These are phyloP conservation scores for Lepidurus arcticus DNA, from an alignment of 1,140 invertebrate genomes.

Conservation along the genomic window DNA sequence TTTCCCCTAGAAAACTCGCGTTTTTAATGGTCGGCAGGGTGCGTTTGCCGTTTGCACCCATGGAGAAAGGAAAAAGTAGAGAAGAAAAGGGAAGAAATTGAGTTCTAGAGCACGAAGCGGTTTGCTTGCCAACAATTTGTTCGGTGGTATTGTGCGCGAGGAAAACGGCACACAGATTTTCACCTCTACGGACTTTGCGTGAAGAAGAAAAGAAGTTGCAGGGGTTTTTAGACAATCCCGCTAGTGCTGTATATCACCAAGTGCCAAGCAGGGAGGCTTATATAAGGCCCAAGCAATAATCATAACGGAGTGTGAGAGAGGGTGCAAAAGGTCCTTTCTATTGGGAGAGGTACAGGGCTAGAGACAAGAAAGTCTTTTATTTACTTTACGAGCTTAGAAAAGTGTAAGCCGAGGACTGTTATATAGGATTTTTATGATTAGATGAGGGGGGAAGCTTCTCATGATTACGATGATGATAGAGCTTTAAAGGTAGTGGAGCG, in stretches of 20 bases:
- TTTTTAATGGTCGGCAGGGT: constrained; percentile 1
- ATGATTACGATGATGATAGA: constrained; percentile 14
- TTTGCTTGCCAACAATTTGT: neutral
- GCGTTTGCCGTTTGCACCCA: neutral
- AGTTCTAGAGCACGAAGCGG: neutral
- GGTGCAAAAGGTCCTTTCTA: neutral
- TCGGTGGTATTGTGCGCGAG: neutral
- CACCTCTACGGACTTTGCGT: too few relatives aligned
- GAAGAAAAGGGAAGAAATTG: neutral
- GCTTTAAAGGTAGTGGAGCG: neutral
- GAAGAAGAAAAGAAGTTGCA: neutral
- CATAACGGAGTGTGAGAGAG: constrained; percentile 1
- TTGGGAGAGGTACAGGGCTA: neutral
- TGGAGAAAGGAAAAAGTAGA: neutral
- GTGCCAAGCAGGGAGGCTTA: constrained; percentile 12
- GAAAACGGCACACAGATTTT: too few relatives aligned
- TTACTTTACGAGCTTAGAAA: constrained; percentile 16
- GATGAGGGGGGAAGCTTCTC: neutral
- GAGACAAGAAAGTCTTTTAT: constrained; percentile 20
- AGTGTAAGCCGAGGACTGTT: neutral
- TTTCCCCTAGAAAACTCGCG: neutral
- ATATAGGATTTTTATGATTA: constrained; percentile 22
- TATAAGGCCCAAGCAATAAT: neutral
- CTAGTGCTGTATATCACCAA: constrained; percentile 6
- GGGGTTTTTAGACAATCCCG: neutral